Evolutionary conservation across 2,797 vertebrate genomes (phyloP), one percentile per base, ranked within the genome.

Genomic region (Acridotheres tristis): DNA sequence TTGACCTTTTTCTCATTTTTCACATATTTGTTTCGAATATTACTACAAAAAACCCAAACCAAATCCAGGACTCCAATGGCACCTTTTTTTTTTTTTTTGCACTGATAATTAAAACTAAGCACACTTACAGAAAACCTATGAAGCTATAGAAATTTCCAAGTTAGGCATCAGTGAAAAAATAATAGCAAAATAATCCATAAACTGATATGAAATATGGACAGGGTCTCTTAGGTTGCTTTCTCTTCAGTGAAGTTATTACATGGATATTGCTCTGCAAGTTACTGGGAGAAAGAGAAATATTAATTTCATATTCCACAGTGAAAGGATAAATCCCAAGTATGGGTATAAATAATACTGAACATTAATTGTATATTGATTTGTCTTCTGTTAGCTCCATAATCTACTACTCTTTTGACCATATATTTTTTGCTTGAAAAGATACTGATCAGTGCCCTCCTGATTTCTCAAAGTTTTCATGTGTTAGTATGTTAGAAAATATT

Each of bases 31-130:
- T 55, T 79, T 38, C 40, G 27, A 82, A 48, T 30, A 69, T 63
- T 63, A 26, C 18, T 38, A 55, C 4, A 50, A 84, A 59, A 43
- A 67, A 2, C 3, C 11, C 7, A 69, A 83, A 47, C 10, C 5
- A 54, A 5, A 5, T 4, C 3, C 4, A 66, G 21, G 16, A 57
- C 13, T 81, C 22, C 1, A 2, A 22, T 1, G 2, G 57, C 36
- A 45, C 4, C 16, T 90, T 79, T 72, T n/a, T 34, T 91, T 81
- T 81, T 71, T n/a, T 53, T 15, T 66, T 88, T 91, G 13, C 23
- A 53, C 4, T 22, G 22, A 29, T 62, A 53, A 58, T 51, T 71
- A 43, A 85, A 90, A 74, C 4, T 43, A 63, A 53, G 12, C 23
- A 55, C 9, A 17, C 8, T 77, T 83, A 43, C 16, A 47, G 40